Evolutionary conservation across 2,113 vertebrate genomes (phyloP).

Genomic region (Pelmatolapia mariae): DNA sequence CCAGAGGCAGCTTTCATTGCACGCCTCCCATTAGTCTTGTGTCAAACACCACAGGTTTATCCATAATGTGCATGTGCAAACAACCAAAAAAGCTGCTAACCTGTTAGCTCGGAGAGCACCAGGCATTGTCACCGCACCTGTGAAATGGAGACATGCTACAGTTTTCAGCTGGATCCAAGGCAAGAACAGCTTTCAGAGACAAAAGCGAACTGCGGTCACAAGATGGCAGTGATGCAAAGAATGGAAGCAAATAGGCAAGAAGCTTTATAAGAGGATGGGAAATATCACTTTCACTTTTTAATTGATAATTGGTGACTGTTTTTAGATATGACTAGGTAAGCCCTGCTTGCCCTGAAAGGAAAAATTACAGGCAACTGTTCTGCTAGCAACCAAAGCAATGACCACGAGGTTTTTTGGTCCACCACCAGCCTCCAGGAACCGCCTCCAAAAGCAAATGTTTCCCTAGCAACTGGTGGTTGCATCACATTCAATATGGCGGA

Average conservation of each 20-base stretch:
- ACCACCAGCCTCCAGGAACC: neutral
- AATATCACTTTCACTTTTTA: neutral
- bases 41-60: neutral
- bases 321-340: neutral
- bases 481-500: neutral
- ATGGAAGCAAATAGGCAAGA: neutral
- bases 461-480: neutral
- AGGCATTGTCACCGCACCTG: neutral
- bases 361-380: neutral
- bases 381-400: neutral
- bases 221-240: neutral
- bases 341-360: neutral
- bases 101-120: neutral
- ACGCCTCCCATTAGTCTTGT: fast-evolving
- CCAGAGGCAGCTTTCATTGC: neutral
- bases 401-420: fast-evolving
- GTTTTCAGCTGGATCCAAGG: neutral
- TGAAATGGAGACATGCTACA: neutral
- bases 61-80: neutral
- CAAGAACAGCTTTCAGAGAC: neutral
- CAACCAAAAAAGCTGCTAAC: neutral
- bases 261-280: neutral
- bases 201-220: neutral
- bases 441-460: neutral
- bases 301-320: neutral